phyloP scores from a whole-genome alignment of 2,113 vertebrate genomes.

The Hirundichthys speculiger region DNA sequence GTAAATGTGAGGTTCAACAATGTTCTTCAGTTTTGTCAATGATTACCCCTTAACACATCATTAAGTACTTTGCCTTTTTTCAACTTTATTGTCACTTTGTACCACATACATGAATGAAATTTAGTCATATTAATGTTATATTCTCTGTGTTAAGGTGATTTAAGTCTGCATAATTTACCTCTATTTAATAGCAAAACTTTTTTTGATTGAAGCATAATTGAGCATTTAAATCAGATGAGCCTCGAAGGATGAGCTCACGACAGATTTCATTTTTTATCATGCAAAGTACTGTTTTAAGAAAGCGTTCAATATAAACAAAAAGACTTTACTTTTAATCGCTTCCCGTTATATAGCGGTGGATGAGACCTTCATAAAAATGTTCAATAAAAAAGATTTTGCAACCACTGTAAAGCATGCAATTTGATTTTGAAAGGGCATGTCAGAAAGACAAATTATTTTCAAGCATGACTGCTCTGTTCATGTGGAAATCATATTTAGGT shows the following conservation, averaged over 20 bases:
- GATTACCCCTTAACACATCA: conserved; percentile 55
- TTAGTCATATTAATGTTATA: neutral
- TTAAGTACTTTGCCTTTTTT: conserved; percentile 16
- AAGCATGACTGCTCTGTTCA: too few species aligned
- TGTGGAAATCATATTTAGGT: too few species aligned
- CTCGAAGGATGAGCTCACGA: neutral
- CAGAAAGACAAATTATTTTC: too few species aligned
- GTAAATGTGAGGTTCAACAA: conserved; percentile 19
- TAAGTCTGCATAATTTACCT: conserved; percentile 4
- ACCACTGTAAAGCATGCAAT: too few species aligned
- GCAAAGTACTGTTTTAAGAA: too few species aligned
- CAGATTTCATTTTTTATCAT: conserved; percentile 18
- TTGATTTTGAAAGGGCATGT: too few species aligned
- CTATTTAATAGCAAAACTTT: conserved; percentile 12
- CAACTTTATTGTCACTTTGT: neutral
- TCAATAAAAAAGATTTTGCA: too few species aligned
- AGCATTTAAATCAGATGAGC: neutral
- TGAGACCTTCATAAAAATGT: too few species aligned
- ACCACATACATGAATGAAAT: neutral
- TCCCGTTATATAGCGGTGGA: too few species aligned
- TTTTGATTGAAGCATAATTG: neutral
- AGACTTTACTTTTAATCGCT: too few species aligned
- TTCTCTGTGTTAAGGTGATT: conserved; percentile 1
- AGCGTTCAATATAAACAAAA: too few species aligned
- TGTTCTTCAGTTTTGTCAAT: conserved; percentile 37